Evolutionary conservation across 2,888 invertebrate species (phyloP), one percentile per base, ranked within the genome.

Genomic region (Drosophila anomalata): DNA sequence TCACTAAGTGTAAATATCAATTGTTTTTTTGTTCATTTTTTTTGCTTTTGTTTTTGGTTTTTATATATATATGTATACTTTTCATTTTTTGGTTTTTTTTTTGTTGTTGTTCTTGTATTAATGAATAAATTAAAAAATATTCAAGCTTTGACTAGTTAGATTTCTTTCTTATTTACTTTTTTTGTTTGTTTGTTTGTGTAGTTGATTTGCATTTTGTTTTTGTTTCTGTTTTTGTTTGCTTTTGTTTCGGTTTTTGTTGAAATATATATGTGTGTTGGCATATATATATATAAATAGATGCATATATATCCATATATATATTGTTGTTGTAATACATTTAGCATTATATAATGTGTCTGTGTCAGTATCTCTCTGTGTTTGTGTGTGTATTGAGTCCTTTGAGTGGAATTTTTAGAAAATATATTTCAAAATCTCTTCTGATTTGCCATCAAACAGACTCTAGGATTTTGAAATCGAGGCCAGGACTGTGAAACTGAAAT

Each of bases 1-100:
- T 86, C 83, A 80, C 90, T 90, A 89, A 91, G 89, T 90, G 89
- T 90, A 89, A 89, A 90, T 90, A 89, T 89, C 78, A 82, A 80
- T 87, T 85, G 80, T 80, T 82, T 79, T 78, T 77, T 72, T 47
- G 72, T 76, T 72, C 59, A 63, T 65, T 48, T 63, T 67, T 72
- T 73, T 52, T 66, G 59, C 46, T 47, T 66, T 60, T 58, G 31
- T 51, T 11, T 62, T 56, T 48, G 6, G 26, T 26, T 26, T 56
- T 9, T 58, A 56, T 77, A 76, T 76, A 62, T 65, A 73, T 76
- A 67, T 74, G 75, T 73, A 72, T 78, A 70, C 69, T 66, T 76
- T 75, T 71, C 53, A 76, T 75, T 75, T 85, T 77, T 62, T 73
- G 33, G 12, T 33, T 12, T n/a, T 36, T 8, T 61, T 73, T n/a